Evolutionary conservation across 2,113 vertebrate species (phyloP).

Genomic region (Oreotrochilus melanogaster): DNA sequence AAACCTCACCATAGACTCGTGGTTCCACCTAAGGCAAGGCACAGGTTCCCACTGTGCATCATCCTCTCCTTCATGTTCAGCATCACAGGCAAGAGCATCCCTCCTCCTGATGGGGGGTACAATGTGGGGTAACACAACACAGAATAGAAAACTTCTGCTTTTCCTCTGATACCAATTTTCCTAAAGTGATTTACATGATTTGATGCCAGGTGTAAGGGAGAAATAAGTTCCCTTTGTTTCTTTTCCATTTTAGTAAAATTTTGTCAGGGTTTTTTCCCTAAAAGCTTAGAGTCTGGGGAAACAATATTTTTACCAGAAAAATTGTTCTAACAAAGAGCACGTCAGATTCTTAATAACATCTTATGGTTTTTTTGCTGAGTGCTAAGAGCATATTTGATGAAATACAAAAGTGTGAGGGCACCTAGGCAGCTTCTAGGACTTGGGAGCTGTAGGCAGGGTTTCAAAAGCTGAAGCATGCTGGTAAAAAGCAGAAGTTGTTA

Average conservation of each 20-base stretch:
- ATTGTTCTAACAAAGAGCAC: neutral
- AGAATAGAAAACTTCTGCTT: neutral
- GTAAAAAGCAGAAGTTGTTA: neutral
- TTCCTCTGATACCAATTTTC: neutral
- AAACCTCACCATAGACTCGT: neutral
- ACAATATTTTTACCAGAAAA: neutral
- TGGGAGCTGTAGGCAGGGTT: neutral
- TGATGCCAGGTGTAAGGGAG: neutral
- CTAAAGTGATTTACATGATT: neutral
- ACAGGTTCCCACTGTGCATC: neutral
- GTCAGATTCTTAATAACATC: neutral
- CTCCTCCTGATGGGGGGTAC: rapidly evolving
- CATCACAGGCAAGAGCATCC: neutral
- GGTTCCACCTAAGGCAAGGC: neutral
- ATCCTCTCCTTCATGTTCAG: neutral
- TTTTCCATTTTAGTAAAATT: neutral
- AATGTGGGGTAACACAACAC: neutral
- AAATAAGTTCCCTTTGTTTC: neutral
- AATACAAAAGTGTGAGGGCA: neutral
- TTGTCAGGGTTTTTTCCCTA: neutral
- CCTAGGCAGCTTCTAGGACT: neutral
- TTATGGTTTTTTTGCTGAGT: neutral
- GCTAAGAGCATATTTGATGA: neutral
- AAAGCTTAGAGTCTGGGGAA: neutral
- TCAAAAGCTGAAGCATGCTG: neutral